Conservation (phyloP, 2,797 vertebrate genomes). For the Sebastes vulpes region DNA sequence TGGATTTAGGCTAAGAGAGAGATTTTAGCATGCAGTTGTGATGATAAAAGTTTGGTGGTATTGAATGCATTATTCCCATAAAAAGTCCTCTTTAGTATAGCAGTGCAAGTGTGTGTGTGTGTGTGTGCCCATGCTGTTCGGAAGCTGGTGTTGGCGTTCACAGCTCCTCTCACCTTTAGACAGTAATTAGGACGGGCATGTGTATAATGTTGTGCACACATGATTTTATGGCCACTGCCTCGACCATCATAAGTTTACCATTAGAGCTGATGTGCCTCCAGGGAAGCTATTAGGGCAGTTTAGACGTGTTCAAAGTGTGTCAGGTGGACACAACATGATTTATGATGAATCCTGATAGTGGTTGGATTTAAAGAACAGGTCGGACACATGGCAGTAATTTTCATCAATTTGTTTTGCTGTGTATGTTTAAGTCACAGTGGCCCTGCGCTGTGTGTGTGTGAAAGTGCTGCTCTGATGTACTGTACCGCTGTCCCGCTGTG, state of each 20-base stretch:
- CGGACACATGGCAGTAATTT: conserved; percentile 67
- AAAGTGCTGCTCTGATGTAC: neutral
- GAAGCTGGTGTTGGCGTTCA: conserved; percentile 20
- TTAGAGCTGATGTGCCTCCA: conserved; percentile 58
- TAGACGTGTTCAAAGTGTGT: conserved; percentile 42
- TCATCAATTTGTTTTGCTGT: conserved; percentile 42
- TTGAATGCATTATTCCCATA: neutral
- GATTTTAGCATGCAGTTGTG: neutral
- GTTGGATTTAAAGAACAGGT: conserved; percentile 26
- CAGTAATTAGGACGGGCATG: conserved; percentile 51
- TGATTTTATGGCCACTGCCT: conserved; percentile 44
- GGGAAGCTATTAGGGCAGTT: conserved; percentile 53
- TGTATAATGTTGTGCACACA: conserved; percentile 50
- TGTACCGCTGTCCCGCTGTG: conserved; percentile 5
- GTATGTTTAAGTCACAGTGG: neutral
- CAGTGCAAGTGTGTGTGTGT: neutral
- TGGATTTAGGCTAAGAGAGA: neutral
- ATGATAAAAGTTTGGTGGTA: neutral
- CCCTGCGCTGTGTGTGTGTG: neutral
- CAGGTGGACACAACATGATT: conserved; percentile 53
- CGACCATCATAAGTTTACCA: conserved; percentile 43
- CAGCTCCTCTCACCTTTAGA: conserved; percentile 50
- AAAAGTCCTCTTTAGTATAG: neutral
- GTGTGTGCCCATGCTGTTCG: neutral
- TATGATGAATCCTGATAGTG: conserved; percentile 49